Evolutionary conservation across 2,888 invertebrate species (phyloP).

Genomic region (Protophormia terraenovae): DNA sequence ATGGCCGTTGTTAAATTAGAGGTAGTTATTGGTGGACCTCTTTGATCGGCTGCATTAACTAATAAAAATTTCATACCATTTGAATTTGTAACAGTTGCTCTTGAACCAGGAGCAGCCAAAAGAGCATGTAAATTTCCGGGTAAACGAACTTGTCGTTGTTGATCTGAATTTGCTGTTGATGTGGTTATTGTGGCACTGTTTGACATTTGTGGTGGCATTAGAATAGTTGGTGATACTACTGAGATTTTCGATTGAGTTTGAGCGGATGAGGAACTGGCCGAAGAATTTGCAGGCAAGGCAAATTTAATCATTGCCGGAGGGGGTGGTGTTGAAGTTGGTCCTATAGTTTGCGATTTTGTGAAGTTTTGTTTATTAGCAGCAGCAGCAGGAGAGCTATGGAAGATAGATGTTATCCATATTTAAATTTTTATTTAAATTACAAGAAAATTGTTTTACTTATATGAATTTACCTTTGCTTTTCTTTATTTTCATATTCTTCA

Average conservation of each 20-base stretch:
- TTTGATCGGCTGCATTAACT: constrained; percentile 75
- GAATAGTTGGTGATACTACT: constrained; percentile 80
- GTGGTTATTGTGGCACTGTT: constrained; percentile 35
- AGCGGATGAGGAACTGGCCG: constrained; percentile 13
- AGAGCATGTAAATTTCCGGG: constrained; percentile 59
- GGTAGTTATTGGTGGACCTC: constrained; percentile 63
- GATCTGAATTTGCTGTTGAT: too few relatives aligned
- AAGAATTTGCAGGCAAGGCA: constrained; percentile 34
- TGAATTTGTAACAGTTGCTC: constrained; percentile 71
- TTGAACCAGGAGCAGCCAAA: constrained; percentile 40
- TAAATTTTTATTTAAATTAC: not conserved
- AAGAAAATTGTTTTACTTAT: not conserved
- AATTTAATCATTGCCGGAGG: constrained; percentile 41
- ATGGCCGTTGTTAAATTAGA: constrained; percentile 48
- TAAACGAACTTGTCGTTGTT: constrained; percentile 51
- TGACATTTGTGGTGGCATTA: constrained; percentile 76
- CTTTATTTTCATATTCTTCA: constrained; percentile 69
- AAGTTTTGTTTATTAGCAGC: not conserved
- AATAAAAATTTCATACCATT: constrained; percentile 80
- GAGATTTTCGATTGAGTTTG: constrained; percentile 78
- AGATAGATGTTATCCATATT: too few relatives aligned
- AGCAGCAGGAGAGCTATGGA: not conserved
- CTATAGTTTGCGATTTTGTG: constrained; percentile 59
- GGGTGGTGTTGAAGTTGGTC: too few relatives aligned
- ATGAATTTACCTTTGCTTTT: constrained; percentile 27